Percentiles rank a stretch among this genome's conserved stretches.
These are phyloP conservation scores for Sylvilagus bachmani DNA, from an alignment of 2,113 vertebrate genomes.

Conservation along the genomic window DNA sequence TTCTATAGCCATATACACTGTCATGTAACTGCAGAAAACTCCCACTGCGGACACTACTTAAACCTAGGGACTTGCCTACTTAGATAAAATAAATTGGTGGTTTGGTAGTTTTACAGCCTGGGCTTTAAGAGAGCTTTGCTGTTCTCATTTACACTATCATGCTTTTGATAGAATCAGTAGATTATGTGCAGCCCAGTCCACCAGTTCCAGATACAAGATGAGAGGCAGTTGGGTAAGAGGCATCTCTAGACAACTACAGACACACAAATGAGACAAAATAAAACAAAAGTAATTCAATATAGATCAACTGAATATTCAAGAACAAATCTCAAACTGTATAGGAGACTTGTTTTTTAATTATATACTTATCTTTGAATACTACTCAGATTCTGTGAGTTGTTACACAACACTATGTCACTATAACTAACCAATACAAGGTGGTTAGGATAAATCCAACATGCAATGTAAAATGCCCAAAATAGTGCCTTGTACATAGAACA, in stretches of 20 bases:
- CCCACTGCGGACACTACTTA: accelerated
- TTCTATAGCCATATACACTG: not conserved
- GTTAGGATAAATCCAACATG: not conserved
- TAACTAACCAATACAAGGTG: not conserved
- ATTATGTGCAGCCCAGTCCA: not conserved
- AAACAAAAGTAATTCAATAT: not conserved
- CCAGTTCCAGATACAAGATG: not conserved
- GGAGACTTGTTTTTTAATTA: not conserved
- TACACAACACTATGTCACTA: not conserved
- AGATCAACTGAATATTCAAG: not conserved
- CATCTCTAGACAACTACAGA: not conserved
- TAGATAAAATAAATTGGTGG: not conserved
- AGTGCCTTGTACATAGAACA: accelerated
- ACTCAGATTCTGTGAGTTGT: not conserved
- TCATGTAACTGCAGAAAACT: not conserved
- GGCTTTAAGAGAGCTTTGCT: not conserved
- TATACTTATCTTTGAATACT: not conserved
- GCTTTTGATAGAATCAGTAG: not conserved
- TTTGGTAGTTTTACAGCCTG: not conserved
- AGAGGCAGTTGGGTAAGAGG: not conserved
- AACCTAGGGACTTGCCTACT: not conserved
- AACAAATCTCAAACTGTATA: not conserved
- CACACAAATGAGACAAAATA: not conserved
- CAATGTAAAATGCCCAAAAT: not conserved
- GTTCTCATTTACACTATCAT: not conserved